Conservation (phyloP, 2,797 vertebrate species). For the Sebastes melanostomus region DNA sequence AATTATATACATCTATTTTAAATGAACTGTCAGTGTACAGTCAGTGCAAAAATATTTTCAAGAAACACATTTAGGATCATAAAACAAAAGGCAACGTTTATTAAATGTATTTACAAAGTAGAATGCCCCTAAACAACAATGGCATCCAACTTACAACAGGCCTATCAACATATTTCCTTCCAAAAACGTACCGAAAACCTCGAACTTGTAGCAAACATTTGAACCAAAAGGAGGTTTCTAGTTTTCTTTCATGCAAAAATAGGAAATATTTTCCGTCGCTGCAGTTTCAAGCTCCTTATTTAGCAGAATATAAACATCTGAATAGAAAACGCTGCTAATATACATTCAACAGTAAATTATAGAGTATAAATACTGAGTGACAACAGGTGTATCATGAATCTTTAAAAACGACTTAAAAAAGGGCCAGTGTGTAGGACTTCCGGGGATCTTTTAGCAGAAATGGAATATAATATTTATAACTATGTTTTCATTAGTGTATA, state of each 20-base stretch:
- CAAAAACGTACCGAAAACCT: slow-evolving; percentile 8
- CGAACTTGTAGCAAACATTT: neutral
- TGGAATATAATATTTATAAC: neutral
- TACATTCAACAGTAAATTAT: neutral
- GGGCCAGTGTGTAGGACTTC: no score
- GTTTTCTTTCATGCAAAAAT: neutral
- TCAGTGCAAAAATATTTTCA: neutral
- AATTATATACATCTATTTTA: neutral
- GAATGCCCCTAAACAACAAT: neutral
- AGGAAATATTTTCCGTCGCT: neutral
- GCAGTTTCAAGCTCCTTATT: neutral
- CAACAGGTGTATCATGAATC: neutral
- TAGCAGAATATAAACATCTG: slow-evolving; percentile 37
- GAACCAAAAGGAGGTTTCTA: neutral
- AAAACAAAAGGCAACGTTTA: slow-evolving; percentile 45
- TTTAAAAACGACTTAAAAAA: neutral
- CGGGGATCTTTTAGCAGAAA: neutral
- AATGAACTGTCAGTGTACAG: neutral
- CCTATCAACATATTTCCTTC: slow-evolving; percentile 15
- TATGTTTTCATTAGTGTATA: neutral
- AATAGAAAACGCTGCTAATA: neutral
- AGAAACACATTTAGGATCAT: neutral
- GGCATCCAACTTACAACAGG: neutral
- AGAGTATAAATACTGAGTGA: slow-evolving; percentile 52
- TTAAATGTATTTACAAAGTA: slow-evolving; percentile 54